Evolutionary conservation across 2,797 vertebrate genomes (phyloP), one percentile per base, ranked within the genome.

Genomic region (Melanotaenia nigrans): DNA sequence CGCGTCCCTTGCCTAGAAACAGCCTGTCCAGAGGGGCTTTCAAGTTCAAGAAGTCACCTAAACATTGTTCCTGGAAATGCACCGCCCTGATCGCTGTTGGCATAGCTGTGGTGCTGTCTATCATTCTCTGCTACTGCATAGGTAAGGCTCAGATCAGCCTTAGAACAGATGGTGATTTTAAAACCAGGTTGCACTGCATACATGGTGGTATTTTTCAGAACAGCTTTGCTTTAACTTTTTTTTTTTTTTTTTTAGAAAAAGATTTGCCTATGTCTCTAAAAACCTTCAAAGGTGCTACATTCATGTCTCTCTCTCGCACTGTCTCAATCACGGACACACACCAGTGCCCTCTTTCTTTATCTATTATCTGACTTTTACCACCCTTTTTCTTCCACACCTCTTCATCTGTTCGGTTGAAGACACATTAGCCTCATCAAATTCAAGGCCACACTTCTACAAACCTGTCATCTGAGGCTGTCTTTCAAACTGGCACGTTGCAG

Each of bases 51-150:
- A 99, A 99, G 91, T 97, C 98, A 11, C 96, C 97, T 0, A 98
- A 97, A 90, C 96, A 97, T 88, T 99, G 98, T 93, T 98, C 97
- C 87, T 99, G 98, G 98, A 98, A 97, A 87, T 99, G 98, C 82
- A 99, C 98, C 0, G 98, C 98, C 2, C 95, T 99, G 75, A 96
- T 97, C 33, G 98, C 98, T 9, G 96, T 99, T 92, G 97, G 95
- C 13, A 95, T 99, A 61, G 98, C 98, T 0, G 95, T 97, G 75
- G 94, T 99, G 79, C 94, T 99, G 92, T 96, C 97, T 78, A 90
- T 99, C 91, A 95, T 99, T 22, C 96, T 99, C 54, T 96, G 96
- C 75, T 99, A 99, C 91, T 99, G 98, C 83, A 97, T 99, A 94
- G 98, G 98, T 99, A 94, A 96, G 89, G 2, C 49, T 51, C 10